Evolutionary conservation across 2,888 invertebrate genomes (phyloP), one percentile per base, ranked within the genome.

Genomic region (Plutella xylostella): DNA sequence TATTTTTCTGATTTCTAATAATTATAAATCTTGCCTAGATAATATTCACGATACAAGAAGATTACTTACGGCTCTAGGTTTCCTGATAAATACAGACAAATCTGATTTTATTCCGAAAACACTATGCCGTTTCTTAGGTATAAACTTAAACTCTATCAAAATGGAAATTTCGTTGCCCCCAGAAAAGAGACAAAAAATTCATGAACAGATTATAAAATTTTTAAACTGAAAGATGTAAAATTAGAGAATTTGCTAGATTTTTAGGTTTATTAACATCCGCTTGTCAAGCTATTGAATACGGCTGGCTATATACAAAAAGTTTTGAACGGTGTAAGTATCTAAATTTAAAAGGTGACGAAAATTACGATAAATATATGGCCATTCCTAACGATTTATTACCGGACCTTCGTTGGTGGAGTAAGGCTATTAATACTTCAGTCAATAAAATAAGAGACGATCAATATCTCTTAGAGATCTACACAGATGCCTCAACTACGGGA

Each of bases 271-370:
- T 34, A n/a, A 20, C 17, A 42, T 17, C 43, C 7, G 34, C 21
- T 17, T 43, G 43, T 34, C 34, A 20, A 34, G 43, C 34, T 20
- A 18, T 35, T 20, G 9, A 34, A 2, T 43, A 43, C 15, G 21
- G 43, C 7, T 43, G 34, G 34, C 43, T 43, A 20, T 43, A 43
- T 19, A 43, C 43, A 5, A 43, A 43, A 43, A 14, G 4, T 20
- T 21, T 43, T 12, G 20, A 41, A 37, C 22, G 43, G 11, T 15
- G 22, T 12, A 43, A 43, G 19, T 43, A 25, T 37, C 17, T 43
- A 17, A 12, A 18, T 4, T 31, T 43, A 28, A 41, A 37, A 35
- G 9, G 12, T 12, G 15, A 43, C 15, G 37, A 28, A n/a, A n/a
- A n/a, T n/a, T 43, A 37, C 37, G 22, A 43, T 9, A 33, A 12